Evolutionary conservation across 2,113 vertebrate genomes (phyloP), one percentile per base, ranked within the genome.

Genomic region (Tamias sibiricus): DNA sequence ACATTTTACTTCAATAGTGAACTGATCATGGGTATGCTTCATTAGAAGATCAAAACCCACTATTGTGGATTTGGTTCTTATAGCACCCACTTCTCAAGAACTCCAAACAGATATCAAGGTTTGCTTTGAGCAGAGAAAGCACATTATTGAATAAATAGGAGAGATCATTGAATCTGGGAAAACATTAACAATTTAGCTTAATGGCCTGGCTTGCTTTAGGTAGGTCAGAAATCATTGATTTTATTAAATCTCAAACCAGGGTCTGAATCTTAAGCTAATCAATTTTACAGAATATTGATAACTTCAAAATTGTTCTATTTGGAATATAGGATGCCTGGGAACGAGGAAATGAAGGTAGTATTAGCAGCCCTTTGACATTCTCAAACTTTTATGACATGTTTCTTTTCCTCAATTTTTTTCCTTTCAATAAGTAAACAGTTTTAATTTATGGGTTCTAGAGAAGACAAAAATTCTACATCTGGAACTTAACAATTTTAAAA

Each of bases 161-260:
- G 4, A 87, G 6, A 42, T 32, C 30, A 26, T 47, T 88, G 35
- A 40, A 71, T 84, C 6, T 14, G 44, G 19, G 8, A 47, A 71
- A 84, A 35, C 11, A 40, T n/a, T n/a, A 85, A 32, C 12, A 91
- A 57, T 49, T 81, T 77, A 79, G 26, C 5, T 12, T 90, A 35
- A 32, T 82, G 54, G 5, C 28, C 44, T 74, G 14, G 5, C 1
- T 69, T 2, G 20, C 54, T 57, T 4, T 37, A 88, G 22, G 28
- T 35, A 94, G 92, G 57, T 93, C 13, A 94, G 26, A 84, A 96
- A 49, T 72, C 8, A 52, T 17, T 76, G 62, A 77, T 96, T 71
- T 81, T 76, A 74, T 40, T 94, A 80, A 89, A 62, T 85, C 14
- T 84, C 49, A 90, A 52, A 54, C 30, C 4, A 72, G 3, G 66